A percentile compares a stretch with the other conserved stretches of the same genome.
These are phyloP conservation scores for Achroia grisella DNA, from an alignment of 1,140 invertebrate species.

Conservation along the genomic window DNA sequence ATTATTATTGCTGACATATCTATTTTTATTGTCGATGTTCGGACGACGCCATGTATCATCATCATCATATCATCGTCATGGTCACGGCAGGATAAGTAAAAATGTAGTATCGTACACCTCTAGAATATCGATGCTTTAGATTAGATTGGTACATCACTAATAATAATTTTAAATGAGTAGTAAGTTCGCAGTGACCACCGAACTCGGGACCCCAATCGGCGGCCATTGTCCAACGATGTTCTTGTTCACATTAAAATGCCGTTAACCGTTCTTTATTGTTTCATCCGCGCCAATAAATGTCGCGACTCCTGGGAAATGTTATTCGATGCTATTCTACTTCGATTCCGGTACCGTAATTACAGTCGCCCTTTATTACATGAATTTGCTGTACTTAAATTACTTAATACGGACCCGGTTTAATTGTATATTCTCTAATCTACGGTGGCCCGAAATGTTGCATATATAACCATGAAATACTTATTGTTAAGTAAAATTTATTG, in stretches of 20 bases:
- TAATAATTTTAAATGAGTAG: no score
- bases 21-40: no score
- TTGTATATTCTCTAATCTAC: slow-evolving; percentile 20
- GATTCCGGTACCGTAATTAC: slow-evolving; percentile 48
- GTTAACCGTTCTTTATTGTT: slow-evolving; percentile 72
- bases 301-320: slow-evolving; percentile 58
- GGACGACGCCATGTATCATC: no score
- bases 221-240: slow-evolving; percentile 55
- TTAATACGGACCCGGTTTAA: slow-evolving; percentile 22
- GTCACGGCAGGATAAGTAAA: no score
- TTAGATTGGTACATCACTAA: no score
- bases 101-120: no score
- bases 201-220: slow-evolving; percentile 39
- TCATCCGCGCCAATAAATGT: slow-evolving; percentile 65
- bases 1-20: no score
- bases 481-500: no score
- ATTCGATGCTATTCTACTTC: slow-evolving; percentile 27
- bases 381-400: slow-evolving; percentile 38
- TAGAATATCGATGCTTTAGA: no score
- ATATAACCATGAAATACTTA: no score
- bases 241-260: slow-evolving; percentile 69
- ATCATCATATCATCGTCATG: no score
- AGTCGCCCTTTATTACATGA: slow-evolving; percentile 47
- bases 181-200: slow-evolving; percentile 49
- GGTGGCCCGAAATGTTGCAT: background rate